A percentile compares a stretch with the other conserved stretches of the same genome.
Evolutionary conservation across 2,888 invertebrate genomes (phyloP).

Genomic region (Gisinianus flammeolus): DNA sequence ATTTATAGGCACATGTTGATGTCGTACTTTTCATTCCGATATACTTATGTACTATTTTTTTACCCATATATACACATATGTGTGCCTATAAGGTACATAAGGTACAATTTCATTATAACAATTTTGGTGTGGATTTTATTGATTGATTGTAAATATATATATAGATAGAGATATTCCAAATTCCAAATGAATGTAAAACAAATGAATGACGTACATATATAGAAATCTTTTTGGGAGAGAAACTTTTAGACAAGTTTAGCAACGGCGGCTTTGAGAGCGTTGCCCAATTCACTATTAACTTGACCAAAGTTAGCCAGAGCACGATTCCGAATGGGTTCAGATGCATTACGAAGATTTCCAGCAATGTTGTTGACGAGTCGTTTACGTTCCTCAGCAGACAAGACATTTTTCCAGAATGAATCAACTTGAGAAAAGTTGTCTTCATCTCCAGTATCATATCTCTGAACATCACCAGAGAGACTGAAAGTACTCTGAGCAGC

Average conservation of each 20-base stretch:
- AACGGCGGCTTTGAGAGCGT: not conserved
- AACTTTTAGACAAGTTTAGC: constrained; percentile 3
- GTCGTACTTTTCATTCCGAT: too few species aligned
- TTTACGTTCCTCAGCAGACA: constrained; percentile 74
- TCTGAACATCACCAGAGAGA: constrained; percentile 73
- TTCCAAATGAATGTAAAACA: not conserved
- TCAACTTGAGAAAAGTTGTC: constrained; percentile 89
- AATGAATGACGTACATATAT: not conserved
- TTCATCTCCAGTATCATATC: constrained; percentile 79
- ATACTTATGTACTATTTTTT: too few species aligned
- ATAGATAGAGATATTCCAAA: not conserved
- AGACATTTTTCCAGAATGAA: constrained; percentile 77
- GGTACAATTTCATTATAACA: not conserved
- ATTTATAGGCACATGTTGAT: too few species aligned
- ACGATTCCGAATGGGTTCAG: constrained; percentile 75
- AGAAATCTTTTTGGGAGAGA: too few species aligned
- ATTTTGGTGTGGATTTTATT: not conserved
- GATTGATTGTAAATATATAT: too few species aligned
- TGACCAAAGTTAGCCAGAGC: constrained; percentile 82
- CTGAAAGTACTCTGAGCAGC: constrained; percentile 66
- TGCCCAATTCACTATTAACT: constrained; percentile 71
- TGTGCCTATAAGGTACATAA: not conserved
- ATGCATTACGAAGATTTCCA: constrained; percentile 73
- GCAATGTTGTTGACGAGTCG: constrained; percentile 81
- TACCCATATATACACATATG: too few species aligned